Conservation (phyloP, 1,140 invertebrate genomes). For the Euschistus heros region DNA sequence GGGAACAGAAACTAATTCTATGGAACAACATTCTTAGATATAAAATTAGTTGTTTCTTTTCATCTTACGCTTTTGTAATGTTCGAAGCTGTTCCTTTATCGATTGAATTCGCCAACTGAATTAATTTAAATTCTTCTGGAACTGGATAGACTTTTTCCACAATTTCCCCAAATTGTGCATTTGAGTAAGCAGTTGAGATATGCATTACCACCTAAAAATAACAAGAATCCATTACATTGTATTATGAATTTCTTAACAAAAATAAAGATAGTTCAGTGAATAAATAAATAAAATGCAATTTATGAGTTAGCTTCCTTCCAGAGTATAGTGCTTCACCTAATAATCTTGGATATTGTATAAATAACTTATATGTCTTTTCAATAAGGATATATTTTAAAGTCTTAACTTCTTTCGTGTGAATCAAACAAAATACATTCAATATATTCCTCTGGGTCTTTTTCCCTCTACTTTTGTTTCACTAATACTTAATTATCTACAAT, state of each 20-base stretch:
- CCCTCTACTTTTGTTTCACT: too few relatives aligned
- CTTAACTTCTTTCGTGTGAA: too few relatives aligned
- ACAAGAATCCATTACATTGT: not conserved
- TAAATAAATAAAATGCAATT: not conserved
- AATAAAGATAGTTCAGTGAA: not conserved
- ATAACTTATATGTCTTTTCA: too few relatives aligned
- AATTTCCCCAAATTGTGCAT: constrained; percentile 46
- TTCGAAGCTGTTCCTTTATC: constrained; percentile 17
- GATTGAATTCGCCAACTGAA: not conserved
- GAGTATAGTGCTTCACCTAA: not conserved
- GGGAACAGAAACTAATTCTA: too few relatives aligned
- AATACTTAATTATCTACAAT: too few relatives aligned
- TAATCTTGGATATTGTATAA: not conserved
- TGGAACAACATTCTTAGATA: too few relatives aligned
- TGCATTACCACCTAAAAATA: constrained; percentile 44
- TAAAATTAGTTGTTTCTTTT: not conserved
- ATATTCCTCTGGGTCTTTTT: too few relatives aligned
- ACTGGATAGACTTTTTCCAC: constrained; percentile 36
- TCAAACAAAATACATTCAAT: too few relatives aligned
- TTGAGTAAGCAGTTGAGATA: constrained; percentile 57
- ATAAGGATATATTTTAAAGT: too few relatives aligned
- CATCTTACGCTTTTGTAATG: constrained; percentile 2
- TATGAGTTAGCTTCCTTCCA: not conserved
- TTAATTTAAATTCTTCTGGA: not conserved
- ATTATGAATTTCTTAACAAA: not conserved